phyloP scores from a whole-genome alignment of 2,113 vertebrate species.

The Campylomormyrus numenius region DNA sequence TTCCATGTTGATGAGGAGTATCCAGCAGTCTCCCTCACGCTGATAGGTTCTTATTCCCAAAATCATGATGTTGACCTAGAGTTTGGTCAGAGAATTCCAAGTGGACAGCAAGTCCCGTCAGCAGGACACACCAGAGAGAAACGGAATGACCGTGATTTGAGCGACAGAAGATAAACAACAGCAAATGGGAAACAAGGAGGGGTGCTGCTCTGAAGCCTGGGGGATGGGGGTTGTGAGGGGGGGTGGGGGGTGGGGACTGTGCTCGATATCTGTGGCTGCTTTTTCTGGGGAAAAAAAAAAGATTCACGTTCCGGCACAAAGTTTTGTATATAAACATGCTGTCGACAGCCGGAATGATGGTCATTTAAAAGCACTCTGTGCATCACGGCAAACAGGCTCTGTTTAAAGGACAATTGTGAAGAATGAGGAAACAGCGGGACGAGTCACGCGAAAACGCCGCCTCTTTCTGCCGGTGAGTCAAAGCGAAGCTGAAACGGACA shows the following conservation, averaged over 20 bases:
- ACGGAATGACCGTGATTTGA: background rate
- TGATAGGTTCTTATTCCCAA: background rate
- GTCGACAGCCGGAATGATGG: background rate
- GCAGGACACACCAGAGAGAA: background rate
- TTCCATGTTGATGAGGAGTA: background rate
- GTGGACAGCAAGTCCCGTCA: background rate
- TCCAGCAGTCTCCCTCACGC: background rate
- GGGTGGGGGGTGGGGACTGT: too few species aligned
- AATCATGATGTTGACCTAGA: background rate
- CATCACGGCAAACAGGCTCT: background rate
- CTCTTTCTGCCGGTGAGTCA: background rate
- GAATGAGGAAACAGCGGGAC: background rate
- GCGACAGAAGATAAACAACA: background rate
- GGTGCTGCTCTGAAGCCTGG: background rate
- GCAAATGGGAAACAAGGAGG: background rate
- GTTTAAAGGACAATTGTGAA: background rate
- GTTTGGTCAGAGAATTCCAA: background rate
- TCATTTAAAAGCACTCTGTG: background rate
- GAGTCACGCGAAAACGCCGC: background rate
- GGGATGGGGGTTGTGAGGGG: background rate
- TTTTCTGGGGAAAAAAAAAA: background rate
- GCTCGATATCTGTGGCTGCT: background rate
- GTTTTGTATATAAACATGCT: conserved; percentile 9
- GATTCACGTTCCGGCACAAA: background rate
- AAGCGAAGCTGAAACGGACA: background rate